A percentile compares a stretch with the other conserved stretches of the same genome.
Conservation (phyloP, 2,113 vertebrate genomes). For the Oncorhynchus mykiss region DNA sequence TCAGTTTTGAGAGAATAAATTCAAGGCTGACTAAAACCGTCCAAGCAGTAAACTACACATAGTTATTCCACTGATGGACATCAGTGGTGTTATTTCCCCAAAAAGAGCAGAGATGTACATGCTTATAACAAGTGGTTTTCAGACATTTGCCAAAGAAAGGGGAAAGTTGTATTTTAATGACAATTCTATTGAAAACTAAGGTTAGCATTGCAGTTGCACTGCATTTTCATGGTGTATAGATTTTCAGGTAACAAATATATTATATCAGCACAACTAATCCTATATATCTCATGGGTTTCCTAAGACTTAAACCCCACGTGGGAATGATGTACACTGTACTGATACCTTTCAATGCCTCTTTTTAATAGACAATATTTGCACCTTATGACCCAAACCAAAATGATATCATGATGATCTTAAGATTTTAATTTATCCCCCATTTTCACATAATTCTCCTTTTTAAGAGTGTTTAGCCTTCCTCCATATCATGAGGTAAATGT, state of each 20-base stretch:
- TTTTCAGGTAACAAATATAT: conserved; percentile 88
- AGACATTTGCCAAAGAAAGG: conserved; percentile 79
- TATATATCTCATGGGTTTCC: conserved; percentile 72
- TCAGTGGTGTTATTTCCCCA: conserved; percentile 50
- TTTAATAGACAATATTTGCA: conserved; percentile 75
- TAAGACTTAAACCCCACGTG: conserved; percentile 58
- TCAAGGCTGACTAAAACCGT: conserved; percentile 9
- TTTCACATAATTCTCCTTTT: conserved; percentile 14
- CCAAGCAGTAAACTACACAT: conserved; percentile 35
- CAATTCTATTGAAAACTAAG: conserved; percentile 52
- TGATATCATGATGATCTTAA: conserved; percentile 56
- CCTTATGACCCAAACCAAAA: conserved; percentile 79
- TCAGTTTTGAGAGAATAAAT: conserved; percentile 30
- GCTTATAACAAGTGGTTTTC: conserved; percentile 55
- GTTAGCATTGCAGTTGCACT: conserved; percentile 77
- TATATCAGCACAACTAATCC: conserved; percentile 87
- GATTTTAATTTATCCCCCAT: conserved; percentile 56
- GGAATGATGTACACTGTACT: conserved; percentile 65
- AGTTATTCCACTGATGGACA: conserved; percentile 55
- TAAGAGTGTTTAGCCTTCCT: conserved; percentile 15
- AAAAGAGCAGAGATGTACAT: conserved; percentile 49
- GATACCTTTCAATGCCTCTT: conserved; percentile 71
- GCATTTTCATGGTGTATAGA: conserved; percentile 79
- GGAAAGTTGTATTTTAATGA: conserved; percentile 60
- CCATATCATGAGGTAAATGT: conserved; percentile 15